Conservation (phyloP, 92 coral and sea anemone genomes). For the Anthopleura xanthogrammica region DNA sequence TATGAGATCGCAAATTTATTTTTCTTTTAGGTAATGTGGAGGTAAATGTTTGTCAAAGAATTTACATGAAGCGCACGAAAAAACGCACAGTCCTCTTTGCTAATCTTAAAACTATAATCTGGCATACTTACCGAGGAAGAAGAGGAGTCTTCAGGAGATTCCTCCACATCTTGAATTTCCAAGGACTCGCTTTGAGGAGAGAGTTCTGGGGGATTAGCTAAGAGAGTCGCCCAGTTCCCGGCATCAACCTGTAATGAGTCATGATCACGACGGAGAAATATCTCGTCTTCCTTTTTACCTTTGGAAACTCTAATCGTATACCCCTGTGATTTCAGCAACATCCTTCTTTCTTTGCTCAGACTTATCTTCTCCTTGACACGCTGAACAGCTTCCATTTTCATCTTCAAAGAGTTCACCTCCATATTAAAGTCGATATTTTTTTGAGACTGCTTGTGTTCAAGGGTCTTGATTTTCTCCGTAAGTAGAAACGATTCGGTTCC, state of each 20-base stretch:
- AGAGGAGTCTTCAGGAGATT: not conserved
- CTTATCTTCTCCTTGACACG: conserved; percentile 39
- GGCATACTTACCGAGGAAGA: not conserved
- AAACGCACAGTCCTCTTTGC: not conserved
- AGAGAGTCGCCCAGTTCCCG: conserved; percentile 21
- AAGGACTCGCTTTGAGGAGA: not conserved
- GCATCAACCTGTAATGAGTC: conserved; percentile 8
- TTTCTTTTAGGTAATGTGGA: no score
- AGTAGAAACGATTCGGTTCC: conserved; percentile 52
- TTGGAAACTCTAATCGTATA: conserved; percentile 5
- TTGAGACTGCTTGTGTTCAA: conserved; percentile 48
- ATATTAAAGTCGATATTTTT: conserved; percentile 39
- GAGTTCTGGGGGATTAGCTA: conserved; percentile 1
- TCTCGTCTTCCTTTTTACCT: conserved; percentile 9
- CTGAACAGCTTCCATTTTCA: conserved; percentile 40
- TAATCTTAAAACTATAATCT: not conserved
- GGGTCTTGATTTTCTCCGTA: conserved; percentile 45
- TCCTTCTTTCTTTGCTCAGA: conserved; percentile 57
- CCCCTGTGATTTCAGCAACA: conserved; percentile 36
- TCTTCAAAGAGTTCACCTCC: conserved; percentile 40
- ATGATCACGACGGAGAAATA: not conserved
- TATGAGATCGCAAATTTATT: no score
- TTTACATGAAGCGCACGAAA: no score
- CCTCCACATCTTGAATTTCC: not conserved
- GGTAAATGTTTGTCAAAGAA: no score